A percentile compares a stretch with the other conserved stretches of the same genome.
Evolutionary conservation across 1,140 invertebrate genomes (phyloP).

Genomic region (Temnothorax nylanderi): DNA sequence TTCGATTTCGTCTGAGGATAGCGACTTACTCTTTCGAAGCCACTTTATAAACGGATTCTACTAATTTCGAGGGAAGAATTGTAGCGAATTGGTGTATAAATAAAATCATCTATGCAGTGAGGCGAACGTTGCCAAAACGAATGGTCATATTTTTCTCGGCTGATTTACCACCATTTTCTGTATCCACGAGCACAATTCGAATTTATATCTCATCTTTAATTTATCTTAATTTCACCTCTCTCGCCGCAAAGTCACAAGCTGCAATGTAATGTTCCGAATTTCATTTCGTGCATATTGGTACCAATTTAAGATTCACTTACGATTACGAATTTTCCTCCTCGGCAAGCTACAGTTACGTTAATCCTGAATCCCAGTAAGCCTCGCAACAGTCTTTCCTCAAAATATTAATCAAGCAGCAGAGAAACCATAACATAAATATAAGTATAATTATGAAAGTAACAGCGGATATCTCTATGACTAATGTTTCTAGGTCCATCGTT

Average conservation of each 20-base stretch:
- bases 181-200: neutral
- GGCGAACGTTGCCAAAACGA: neutral
- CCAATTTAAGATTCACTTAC: neutral
- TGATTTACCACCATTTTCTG: neutral
- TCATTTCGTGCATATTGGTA: neutral
- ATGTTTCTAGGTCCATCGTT: no score
- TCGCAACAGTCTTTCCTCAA: no score
- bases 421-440: no score
- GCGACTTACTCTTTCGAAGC: neutral
- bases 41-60: slow-evolving; percentile 45
- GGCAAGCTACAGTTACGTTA: no score
- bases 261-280: neutral
- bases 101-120: slow-evolving; percentile 71
- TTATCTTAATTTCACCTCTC: neutral
- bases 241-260: neutral
- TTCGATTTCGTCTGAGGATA: neutral
- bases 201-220: neutral
- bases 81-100: slow-evolving; percentile 73
- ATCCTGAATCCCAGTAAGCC: no score
- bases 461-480: no score
- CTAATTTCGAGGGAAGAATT: slow-evolving; percentile 66
- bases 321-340: neutral
- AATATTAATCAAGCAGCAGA: no score
- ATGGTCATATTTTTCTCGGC: neutral
- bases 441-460: no score